phyloP scores from a whole-genome alignment of 2,888 invertebrate genomes.

The Tortricodes alternella region DNA sequence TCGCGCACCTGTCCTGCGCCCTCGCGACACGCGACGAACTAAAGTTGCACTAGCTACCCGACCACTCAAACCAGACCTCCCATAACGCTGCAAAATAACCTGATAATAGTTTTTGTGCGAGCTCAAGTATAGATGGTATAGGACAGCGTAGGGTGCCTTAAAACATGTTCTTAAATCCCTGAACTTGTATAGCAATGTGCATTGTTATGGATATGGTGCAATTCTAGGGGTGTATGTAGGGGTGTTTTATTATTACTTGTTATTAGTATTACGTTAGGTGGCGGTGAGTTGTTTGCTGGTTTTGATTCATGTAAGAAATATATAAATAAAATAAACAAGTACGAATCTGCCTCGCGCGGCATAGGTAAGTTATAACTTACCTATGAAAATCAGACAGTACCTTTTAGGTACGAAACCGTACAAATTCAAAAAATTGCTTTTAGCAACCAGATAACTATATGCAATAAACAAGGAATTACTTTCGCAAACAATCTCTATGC shows the following conservation, averaged over 20 bases:
- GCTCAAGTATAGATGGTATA: slow-evolving; percentile 48
- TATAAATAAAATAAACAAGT: neutral
- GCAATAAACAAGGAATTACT: too few species aligned
- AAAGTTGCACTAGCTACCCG: slow-evolving; percentile 55
- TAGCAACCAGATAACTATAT: too few species aligned
- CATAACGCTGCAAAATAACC: slow-evolving; percentile 27
- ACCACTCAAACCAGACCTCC: slow-evolving; percentile 56
- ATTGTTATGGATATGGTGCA: slow-evolving; percentile 70
- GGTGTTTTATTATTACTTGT: slow-evolving; percentile 55
- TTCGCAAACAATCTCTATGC: too few species aligned
- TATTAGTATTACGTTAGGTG: slow-evolving; percentile 28
- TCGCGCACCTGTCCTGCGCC: slow-evolving; percentile 77
- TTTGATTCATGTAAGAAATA: neutral
- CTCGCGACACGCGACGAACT: slow-evolving; percentile 75
- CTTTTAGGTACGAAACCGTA: too few species aligned
- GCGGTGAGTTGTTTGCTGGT: neutral
- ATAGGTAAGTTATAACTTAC: too few species aligned
- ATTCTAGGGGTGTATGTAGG: slow-evolving; percentile 48
- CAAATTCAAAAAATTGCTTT: too few species aligned
- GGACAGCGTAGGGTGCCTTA: slow-evolving; percentile 50
- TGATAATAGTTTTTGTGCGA: slow-evolving; percentile 29
- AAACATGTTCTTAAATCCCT: slow-evolving; percentile 61
- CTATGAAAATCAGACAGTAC: too few species aligned
- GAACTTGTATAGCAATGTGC: slow-evolving; percentile 66
- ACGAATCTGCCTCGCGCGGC: too few species aligned